These are phyloP conservation scores for Capreolus pygargus DNA, from an alignment of 2,113 vertebrate genomes.

Conservation along the genomic window DNA sequence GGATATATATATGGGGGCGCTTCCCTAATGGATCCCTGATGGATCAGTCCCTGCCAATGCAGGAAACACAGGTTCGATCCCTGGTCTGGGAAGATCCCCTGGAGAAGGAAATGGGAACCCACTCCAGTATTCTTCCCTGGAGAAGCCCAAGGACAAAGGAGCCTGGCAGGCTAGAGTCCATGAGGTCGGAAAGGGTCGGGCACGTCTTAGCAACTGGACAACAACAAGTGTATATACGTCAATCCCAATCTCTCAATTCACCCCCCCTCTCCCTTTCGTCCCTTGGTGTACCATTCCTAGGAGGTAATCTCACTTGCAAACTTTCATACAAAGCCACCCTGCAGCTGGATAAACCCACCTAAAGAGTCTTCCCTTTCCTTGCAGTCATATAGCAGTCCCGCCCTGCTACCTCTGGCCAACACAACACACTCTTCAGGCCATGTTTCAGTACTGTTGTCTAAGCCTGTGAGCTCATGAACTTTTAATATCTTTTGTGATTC, in stretches of 20 bases:
- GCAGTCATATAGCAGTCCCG: not conserved
- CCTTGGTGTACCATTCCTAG: not conserved
- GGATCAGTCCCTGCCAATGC: not conserved
- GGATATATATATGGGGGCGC: not conserved
- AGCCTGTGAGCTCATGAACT: not conserved
- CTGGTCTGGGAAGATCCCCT: not conserved
- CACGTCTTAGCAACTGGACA: not conserved
- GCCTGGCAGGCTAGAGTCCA: not conserved
- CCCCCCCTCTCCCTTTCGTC: not conserved
- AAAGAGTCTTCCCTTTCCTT: not conserved
- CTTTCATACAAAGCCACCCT: not conserved
- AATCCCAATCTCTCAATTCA: not conserved
- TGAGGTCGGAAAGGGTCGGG: not conserved
- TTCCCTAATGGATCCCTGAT: not conserved
- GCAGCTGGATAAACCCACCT: not conserved
- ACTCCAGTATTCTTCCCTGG: not conserved
- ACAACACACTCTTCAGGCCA: not conserved
- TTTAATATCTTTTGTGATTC: not conserved
- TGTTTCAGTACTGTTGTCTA: not conserved
- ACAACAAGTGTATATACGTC: not conserved
- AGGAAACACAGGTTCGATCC: not conserved
- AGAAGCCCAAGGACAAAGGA: not conserved
- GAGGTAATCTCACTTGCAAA: not conserved
- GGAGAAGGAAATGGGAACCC: not conserved
- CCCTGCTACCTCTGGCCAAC: not conserved